A percentile compares a stretch with the other conserved stretches of the same genome.
These are phyloP conservation scores for Leiothrix lutea DNA, from an alignment of 2,113 vertebrate genomes.

Conservation along the genomic window DNA sequence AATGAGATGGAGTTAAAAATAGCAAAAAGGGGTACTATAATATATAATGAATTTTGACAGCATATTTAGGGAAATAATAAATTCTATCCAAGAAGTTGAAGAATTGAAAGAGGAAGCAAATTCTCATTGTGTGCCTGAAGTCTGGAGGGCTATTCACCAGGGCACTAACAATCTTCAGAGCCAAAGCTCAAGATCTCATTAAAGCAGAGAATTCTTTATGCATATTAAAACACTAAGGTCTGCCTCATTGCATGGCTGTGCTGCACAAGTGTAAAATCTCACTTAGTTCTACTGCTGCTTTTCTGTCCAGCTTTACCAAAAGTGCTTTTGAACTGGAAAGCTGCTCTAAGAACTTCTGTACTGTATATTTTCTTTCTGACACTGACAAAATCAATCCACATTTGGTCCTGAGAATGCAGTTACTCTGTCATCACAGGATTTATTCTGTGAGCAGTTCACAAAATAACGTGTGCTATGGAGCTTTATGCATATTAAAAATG, in stretches of 20 bases:
- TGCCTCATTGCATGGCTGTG: neutral
- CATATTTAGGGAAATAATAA: neutral
- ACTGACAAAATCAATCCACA: neutral
- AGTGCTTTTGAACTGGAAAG: neutral
- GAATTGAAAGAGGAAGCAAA: neutral
- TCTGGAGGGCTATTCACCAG: neutral
- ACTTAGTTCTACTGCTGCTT: neutral
- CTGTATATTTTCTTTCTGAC: neutral
- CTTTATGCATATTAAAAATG: neutral
- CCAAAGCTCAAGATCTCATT: neutral
- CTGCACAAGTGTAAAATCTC: neutral
- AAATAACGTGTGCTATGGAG: neutral
- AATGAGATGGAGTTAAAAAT: neutral
- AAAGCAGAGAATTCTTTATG: neutral
- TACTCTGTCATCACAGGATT: neutral
- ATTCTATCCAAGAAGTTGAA: neutral
- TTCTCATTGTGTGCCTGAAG: neutral
- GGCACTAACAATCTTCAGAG: neutral
- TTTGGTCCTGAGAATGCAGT: neutral
- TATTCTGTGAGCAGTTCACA: neutral
- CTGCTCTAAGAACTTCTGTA: neutral
- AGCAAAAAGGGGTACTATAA: neutral
- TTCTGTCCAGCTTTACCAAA: neutral
- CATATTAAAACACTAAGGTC: neutral
- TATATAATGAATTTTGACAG: neutral